Conservation (phyloP, 2,113 vertebrate species). For the Oryzias woworae region DNA sequence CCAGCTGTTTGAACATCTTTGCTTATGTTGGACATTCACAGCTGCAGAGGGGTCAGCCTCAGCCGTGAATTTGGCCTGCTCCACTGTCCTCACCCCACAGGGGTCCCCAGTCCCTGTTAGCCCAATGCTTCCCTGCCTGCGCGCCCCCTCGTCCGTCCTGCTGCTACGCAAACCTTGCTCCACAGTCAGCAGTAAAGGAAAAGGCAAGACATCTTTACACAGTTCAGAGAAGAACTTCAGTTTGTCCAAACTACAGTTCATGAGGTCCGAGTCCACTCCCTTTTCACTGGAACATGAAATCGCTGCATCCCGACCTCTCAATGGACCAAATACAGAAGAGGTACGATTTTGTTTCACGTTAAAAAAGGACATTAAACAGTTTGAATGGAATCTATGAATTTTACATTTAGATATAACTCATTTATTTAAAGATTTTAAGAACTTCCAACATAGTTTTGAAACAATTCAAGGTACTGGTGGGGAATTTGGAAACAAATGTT, state of each 20-base stretch:
- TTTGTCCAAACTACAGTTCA: conserved; percentile 25
- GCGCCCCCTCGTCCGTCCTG: conserved; percentile 51
- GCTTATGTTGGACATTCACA: conserved; percentile 60
- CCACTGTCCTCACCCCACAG: conserved; percentile 60
- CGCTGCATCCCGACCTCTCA: conserved; percentile 5
- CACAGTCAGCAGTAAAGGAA: conserved; percentile 39
- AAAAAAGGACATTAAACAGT: too few relatives aligned
- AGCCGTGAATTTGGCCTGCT: conserved; percentile 41
- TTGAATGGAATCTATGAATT: too few relatives aligned
- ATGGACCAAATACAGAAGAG: conserved; percentile 14
- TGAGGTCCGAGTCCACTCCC: conserved; percentile 15
- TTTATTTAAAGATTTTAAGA: too few relatives aligned
- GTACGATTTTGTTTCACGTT: conserved; percentile 17
- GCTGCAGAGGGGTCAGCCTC: conserved; percentile 59
- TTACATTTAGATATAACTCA: too few relatives aligned
- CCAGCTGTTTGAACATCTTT: conserved; percentile 73
- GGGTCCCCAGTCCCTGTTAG: conserved; percentile 56
- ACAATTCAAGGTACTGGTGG: too few relatives aligned
- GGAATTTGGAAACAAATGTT: too few relatives aligned
- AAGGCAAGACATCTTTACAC: conserved; percentile 37
- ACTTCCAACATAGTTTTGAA: too few relatives aligned
- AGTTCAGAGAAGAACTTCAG: conserved; percentile 25
- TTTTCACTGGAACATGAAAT: conserved; percentile 18
- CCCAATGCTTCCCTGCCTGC: conserved; percentile 41
- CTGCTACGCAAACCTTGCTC: conserved; percentile 47